Base-by-base conservation (phyloP, 2,888 invertebrate species). In the Patella ulyssiponensis region DNA sequence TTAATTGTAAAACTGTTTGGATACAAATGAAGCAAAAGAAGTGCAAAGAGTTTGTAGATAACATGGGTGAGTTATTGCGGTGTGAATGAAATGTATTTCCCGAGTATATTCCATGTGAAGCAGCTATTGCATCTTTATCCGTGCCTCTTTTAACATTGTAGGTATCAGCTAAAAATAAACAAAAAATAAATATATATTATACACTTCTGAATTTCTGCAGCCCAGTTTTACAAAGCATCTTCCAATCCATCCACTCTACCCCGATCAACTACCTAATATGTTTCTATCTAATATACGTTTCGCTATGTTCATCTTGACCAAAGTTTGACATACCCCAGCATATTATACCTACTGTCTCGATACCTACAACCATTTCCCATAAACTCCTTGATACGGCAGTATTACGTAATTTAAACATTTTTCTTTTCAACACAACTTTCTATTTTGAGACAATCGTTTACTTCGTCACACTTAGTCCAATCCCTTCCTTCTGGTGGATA, bases 51-150 rank as follows among this genome's bases (percentile, higher is more conserved):
- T 12, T 23, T 23, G 20, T 23, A 64, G 11, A 23, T 23, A 23
- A 23, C 20, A 3, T 64, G 23, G 20, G 20, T 23, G 64, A 20
- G 23, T 23, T 64, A 23, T 64, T 64, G 20, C 23, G 20, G 64
- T 64, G 64, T 11, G 64, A 23, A 23, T 64, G 20, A 23, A 23
- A 64, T 20, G 20, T 23, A 23, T 64, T 64, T 23, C 64, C 64
- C 23, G 64, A 64, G 23, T 23, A 64, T 64, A 64, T 64, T 12
- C 64, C 64, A 64, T 64, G 64, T 64, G 64, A 64, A 64, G 23
- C 23, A 23, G 64, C 7, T 23, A 23, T 64, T 64, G 64, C 23
- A 11, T 64, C 20, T 64, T 64, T 64, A 12, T 23, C 20, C 3
- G 64, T 64, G 1, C 64, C 64, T 14, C 64, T 64, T 14, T 64